A percentile compares a stretch with the other conserved stretches of the same genome.
Evolutionary conservation across 2,888 invertebrate species (phyloP).

Genomic region (Leptarthrus brevirostris): DNA sequence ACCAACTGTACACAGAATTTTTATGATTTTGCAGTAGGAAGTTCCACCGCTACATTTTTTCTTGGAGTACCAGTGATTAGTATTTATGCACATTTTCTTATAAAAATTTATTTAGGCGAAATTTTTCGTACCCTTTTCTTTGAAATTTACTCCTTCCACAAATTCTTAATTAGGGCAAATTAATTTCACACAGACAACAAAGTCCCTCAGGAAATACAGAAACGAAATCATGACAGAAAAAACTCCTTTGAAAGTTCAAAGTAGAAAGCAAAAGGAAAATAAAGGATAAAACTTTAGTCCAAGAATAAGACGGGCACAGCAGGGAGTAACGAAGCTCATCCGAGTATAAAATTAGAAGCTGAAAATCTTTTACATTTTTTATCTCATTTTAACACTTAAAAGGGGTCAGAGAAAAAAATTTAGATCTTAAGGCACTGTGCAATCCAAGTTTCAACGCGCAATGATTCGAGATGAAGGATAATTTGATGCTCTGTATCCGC

Average conservation of each 20-base stretch:
- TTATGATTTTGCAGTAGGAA: no score
- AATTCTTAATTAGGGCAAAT: conserved; percentile 42
- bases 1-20: no score
- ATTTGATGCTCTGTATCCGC: conserved; percentile 39
- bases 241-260: conserved; percentile 23
- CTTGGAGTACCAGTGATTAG: no score
- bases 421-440: conserved; percentile 5
- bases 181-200: conserved; percentile 44
- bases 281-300: conserved; percentile 42
- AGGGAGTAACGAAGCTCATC: conserved; percentile 42
- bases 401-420: conserved; percentile 29
- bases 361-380: conserved; percentile 45
- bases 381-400: conserved; percentile 43
- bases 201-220: conserved; percentile 35
- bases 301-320: conserved; percentile 15
- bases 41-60: no score
- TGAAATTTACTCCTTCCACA: conserved; percentile 43
- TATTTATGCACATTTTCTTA: no score
- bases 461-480: conserved; percentile 43
- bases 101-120: not conserved
- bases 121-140: conserved; percentile 4
- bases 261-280: conserved; percentile 6
- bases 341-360: conserved; percentile 45
- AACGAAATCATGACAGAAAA: conserved; percentile 30
- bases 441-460: conserved; percentile 24